Base-by-base conservation (phyloP, 2,888 invertebrate species). In the Hydrotaea diabolus region DNA sequence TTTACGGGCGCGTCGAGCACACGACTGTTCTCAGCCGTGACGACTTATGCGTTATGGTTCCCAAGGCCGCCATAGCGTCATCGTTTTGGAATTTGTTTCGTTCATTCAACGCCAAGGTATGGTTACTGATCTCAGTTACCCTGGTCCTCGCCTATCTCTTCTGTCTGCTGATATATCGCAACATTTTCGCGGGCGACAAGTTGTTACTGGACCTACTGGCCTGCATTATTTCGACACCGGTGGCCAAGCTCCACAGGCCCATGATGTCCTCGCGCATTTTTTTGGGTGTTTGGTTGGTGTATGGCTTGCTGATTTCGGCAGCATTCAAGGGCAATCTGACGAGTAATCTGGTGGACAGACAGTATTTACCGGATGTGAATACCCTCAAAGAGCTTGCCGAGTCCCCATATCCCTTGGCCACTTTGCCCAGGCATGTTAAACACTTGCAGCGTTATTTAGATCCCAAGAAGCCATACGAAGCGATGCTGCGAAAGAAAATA, bases 21-120 rank as follows among this genome's bases (percentile, higher is more conserved):
- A 94, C 94, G 0, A 93, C 93, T 72, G 93, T 94, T 2, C 90
- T 94, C 7, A 90, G 88, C 11, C 93, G 94, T 82, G 94, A 94
- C 83, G 93, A 93, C 87, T 87, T 94, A 11, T 94, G 94, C 88
- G 93, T 94, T 73, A 86, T 94, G 31, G 92, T 94, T 7, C 93
- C 93, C 77, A 94, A 94, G 86, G 92, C 94, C 0, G 89, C 89
- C 11, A 90, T 90, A n/a, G 93, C 93, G 78, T 93, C 94, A 0
- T 91, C 93, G 0, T 93, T 94, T 86, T 93, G 92, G 87, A 92
- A 92, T 80, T 87, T 92, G 7, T 92, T 92, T 85, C 90, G 90
- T 0, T 89, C 92, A 0, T 92, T 92, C 73, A 85, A 89, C 5
- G 15, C 74, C 0, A 72, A 81, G 11, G 92, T 92, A 4, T 92